phyloP scores from a whole-genome alignment of 2,797 vertebrate species.

The Todus mexicanus region DNA sequence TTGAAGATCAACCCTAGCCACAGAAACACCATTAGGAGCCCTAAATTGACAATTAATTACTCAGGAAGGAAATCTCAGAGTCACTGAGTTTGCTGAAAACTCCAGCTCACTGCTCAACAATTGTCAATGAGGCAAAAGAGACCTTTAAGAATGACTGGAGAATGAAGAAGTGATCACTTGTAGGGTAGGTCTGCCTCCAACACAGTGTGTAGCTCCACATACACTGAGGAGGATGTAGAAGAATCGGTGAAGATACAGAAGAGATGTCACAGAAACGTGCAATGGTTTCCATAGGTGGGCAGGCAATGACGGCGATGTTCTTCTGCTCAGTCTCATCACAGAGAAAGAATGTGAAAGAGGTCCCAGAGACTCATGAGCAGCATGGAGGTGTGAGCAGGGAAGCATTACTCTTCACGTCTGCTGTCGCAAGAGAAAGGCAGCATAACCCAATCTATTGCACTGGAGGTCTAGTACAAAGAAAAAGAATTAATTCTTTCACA shows the following conservation, averaged over 20 bases:
- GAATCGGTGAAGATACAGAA: neutral
- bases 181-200: neutral
- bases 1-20: neutral
- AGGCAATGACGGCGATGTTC: neutral
- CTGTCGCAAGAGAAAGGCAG: neutral
- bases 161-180: neutral
- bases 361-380: neutral
- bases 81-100: neutral
- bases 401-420: neutral
- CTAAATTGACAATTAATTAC: neutral
- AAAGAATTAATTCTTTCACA: neutral
- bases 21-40: neutral
- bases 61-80: neutral
- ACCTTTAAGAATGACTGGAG: neutral
- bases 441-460: neutral
- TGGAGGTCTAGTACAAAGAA: neutral
- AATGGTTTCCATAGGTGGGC: neutral
- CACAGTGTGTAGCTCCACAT: neutral
- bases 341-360: neutral
- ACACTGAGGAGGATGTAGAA: neutral
- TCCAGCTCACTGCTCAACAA: neutral
- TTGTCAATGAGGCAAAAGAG: neutral
- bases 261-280: rapidly evolving
- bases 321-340: neutral
- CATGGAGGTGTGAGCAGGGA: neutral